Percentiles rank a stretch among this genome's conserved stretches.
Evolutionary conservation across 2,888 invertebrate species (phyloP).

Genomic region (Andrena camellia): DNA sequence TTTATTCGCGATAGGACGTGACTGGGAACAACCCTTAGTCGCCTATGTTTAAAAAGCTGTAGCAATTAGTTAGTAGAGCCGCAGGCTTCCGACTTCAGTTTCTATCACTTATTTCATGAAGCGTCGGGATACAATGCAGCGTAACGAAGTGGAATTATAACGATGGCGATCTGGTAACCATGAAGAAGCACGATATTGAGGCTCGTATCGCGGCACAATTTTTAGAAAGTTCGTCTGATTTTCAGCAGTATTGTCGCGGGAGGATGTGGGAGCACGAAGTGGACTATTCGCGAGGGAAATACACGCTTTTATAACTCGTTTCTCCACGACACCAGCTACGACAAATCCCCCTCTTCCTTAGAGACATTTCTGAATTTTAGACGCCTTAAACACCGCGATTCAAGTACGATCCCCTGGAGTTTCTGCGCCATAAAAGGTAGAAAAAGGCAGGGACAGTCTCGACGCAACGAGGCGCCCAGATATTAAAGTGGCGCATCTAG

Average conservation of each 20-base stretch:
- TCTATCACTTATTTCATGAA: background rate
- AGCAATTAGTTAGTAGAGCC: background rate
- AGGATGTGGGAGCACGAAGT: slow-evolving; percentile 51
- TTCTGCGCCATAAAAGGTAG: slow-evolving; percentile 42
- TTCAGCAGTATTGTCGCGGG: slow-evolving; percentile 42
- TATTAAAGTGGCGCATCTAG: no score
- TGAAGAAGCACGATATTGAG: background rate
- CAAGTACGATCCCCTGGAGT: slow-evolving; percentile 47
- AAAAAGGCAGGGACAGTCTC: background rate
- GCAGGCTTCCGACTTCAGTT: no score
- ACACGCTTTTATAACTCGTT: slow-evolving; percentile 69
- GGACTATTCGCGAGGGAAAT: slow-evolving; percentile 69
- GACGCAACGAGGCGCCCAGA: background rate
- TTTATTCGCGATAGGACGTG: background rate
- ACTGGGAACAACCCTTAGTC: background rate
- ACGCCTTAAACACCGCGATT: slow-evolving; percentile 68
- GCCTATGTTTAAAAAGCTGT: background rate
- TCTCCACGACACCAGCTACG: slow-evolving; percentile 46
- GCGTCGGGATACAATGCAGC: background rate
- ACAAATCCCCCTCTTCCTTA: slow-evolving; percentile 52
- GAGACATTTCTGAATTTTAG: slow-evolving; percentile 68
- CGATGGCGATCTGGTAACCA: background rate
- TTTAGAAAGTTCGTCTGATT: slow-evolving; percentile 49
- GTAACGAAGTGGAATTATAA: background rate
- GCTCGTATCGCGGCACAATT: slow-evolving; percentile 48